A percentile compares a stretch with the other conserved stretches of the same genome.
phyloP scores from a whole-genome alignment of 2,888 invertebrate genomes.

The Tyria jacobaeae region DNA sequence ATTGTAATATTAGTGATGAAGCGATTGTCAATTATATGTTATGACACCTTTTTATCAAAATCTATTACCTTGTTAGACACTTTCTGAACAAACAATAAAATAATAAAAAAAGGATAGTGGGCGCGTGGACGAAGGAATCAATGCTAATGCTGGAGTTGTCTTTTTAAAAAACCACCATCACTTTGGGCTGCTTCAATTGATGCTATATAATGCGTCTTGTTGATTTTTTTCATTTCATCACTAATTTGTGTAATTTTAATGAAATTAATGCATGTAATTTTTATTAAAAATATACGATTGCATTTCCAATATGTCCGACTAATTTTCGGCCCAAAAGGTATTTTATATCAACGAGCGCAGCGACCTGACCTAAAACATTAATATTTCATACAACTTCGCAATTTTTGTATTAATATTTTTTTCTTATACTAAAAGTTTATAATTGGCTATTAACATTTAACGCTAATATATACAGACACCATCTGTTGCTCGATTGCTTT shows the following conservation, averaged over 20 bases:
- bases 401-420: neutral
- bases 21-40: neutral
- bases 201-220: no score
- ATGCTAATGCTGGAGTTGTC: no score
- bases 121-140: no score
- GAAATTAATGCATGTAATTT: no score
- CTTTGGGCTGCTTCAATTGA: no score
- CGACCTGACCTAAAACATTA: neutral
- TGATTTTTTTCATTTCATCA: neutral
- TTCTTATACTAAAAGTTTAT: neutral
- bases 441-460: neutral
- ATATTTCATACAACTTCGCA: neutral
- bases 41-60: neutral
- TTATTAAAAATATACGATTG: no score
- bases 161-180: no score
- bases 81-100: neutral
- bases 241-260: neutral
- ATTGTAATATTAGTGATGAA: neutral
- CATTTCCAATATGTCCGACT: no score
- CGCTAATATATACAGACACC: neutral
- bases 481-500: neutral
- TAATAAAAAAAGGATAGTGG: no score
- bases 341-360: neutral
- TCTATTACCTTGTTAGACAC: neutral
- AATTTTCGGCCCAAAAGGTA: neutral